Conservation (phyloP, 2,888 invertebrate species). For the Amorpha juglandis region DNA sequence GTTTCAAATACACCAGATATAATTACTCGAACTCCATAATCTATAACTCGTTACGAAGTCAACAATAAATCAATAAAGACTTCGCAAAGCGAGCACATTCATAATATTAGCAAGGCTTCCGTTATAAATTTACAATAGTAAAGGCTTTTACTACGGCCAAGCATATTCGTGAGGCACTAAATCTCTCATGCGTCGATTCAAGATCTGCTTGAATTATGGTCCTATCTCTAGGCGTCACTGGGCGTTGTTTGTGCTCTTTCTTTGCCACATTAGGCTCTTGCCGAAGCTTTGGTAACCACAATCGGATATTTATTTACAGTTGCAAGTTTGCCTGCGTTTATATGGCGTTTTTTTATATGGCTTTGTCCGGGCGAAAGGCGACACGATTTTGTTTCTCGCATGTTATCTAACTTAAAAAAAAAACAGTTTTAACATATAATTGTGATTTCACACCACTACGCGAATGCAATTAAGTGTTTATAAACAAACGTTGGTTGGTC, state of each 20-base stretch:
- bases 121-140: conserved; percentile 25
- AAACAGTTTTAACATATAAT: conserved; percentile 15
- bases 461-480: conserved; percentile 18
- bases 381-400: conserved; percentile 18
- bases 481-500: background rate
- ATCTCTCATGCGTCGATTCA: conserved; percentile 59
- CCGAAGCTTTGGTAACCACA: conserved; percentile 52
- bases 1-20: background rate
- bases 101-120: conserved; percentile 16
- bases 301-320: conserved; percentile 36
- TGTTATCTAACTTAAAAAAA: conserved; percentile 20
- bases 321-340: conserved; percentile 13
- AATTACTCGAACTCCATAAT: conserved; percentile 3
- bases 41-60: conserved; percentile 26
- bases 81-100: conserved; percentile 3
- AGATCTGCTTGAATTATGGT: conserved; percentile 69
- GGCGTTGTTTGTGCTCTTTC: conserved; percentile 66
- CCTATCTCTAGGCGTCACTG: conserved; percentile 52
- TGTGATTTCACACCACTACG: conserved; percentile 22
- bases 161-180: conserved; percentile 52
- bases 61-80: conserved; percentile 3
- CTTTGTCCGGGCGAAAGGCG: conserved; percentile 23
- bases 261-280: conserved; percentile 69
- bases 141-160: conserved; percentile 39
- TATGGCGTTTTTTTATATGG: conserved; percentile 27